Evolutionary conservation across 1,140 invertebrate genomes (phyloP).

Genomic region (Calephelis virginiensis): DNA sequence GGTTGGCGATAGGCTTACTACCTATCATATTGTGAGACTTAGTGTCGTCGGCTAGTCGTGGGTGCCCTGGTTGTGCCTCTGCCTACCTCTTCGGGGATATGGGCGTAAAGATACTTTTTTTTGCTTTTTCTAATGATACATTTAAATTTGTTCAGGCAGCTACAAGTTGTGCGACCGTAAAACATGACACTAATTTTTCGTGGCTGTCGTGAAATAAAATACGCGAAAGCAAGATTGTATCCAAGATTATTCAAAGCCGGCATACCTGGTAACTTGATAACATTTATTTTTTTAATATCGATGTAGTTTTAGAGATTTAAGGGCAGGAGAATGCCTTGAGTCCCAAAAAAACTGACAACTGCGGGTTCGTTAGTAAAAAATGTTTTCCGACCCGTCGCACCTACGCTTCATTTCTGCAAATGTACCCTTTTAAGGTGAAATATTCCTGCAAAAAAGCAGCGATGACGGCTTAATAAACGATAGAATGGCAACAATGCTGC

Average conservation of each 20-base stretch:
- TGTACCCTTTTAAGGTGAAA: slow-evolving; percentile 38
- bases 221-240: background rate
- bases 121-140: too few relatives aligned
- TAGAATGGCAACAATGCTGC: slow-evolving; percentile 32
- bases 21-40: too few relatives aligned
- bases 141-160: too few relatives aligned
- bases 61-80: too few relatives aligned
- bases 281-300: slow-evolving; percentile 14
- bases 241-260: background rate
- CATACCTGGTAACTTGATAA: background rate
- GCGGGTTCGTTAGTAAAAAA: slow-evolving; percentile 36
- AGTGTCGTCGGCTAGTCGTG: too few relatives aligned
- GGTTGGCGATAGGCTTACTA: too few relatives aligned
- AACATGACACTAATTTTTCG: too few relatives aligned
- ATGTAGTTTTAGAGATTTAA: slow-evolving; percentile 38
- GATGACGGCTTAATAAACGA: slow-evolving; percentile 57
- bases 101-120: too few relatives aligned
- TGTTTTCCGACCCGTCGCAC: slow-evolving; percentile 26
- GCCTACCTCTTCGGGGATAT: too few relatives aligned
- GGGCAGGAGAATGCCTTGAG: slow-evolving; percentile 38
- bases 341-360: slow-evolving; percentile 48
- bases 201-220: background rate
- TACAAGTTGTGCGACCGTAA: too few relatives aligned
- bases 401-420: slow-evolving; percentile 31
- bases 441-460: slow-evolving; percentile 36